Evolutionary conservation across 23 tunicate genomes (phyloP).

Genomic region (Halocynthia aurantium): DNA sequence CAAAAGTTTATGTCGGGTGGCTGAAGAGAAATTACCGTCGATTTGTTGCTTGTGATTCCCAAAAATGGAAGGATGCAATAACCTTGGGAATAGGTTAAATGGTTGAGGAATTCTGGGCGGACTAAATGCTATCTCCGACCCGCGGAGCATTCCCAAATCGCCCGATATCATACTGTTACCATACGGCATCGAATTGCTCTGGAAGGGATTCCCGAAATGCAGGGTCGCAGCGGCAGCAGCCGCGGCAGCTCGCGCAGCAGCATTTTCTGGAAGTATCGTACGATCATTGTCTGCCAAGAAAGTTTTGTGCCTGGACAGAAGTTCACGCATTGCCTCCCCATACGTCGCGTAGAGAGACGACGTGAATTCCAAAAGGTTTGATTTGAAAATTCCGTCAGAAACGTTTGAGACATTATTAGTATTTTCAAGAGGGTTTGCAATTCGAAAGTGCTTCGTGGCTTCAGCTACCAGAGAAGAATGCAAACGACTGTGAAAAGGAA

Average conservation of each 20-base stretch:
- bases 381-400: background rate
- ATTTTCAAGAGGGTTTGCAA: no score
- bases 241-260: conserved; percentile 17
- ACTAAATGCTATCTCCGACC: background rate
- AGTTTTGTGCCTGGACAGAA: conserved; percentile 3
- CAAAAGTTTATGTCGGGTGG: no score
- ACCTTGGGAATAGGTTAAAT: conserved; percentile 2
- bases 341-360: conserved; percentile 28
- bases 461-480: no score
- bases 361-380: conserved; percentile 21
- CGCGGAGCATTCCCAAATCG: background rate
- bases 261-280: no score
- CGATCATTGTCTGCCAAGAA: background rate
- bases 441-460: no score
- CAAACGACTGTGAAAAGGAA: no score
- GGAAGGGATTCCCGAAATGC: conserved; percentile 23
- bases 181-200: no score
- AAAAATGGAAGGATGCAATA: no score
- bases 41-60: no score
- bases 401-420: no score
- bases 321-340: conserved; percentile 37
- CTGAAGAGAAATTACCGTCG: no score
- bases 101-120: background rate
- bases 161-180: no score
- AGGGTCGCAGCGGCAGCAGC: conserved; percentile 23